Base-by-base conservation (phyloP, 2,113 vertebrate genomes). In the Tenrec ecaudatus region DNA sequence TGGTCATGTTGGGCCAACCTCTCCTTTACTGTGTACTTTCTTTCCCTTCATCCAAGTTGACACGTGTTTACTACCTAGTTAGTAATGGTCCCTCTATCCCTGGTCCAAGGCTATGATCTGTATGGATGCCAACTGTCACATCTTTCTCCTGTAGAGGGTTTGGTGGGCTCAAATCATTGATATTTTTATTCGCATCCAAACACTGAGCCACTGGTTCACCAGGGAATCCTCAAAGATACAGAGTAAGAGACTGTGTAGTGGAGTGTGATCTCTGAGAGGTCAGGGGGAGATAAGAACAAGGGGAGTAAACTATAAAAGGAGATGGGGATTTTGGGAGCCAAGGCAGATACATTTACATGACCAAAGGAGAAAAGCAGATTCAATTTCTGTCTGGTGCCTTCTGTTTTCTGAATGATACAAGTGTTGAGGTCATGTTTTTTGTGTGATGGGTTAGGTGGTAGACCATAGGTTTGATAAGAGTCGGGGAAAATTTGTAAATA, bases 351-450 rank as follows among this genome's bases (percentile, higher is more conserved):
- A 4, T 82, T 40, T 89, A 27, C 40, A 69, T 81, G 11, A 64
- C 90, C 36, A 31, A 2, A 47, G 15, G 29, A 76, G 2, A 14
- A 58, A 92, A 82, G 43, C 2, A 58, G 19, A 60, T 27, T 66
- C 68, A 57, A 33, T 64, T 92, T 92, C 82, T 90, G 47, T 25
- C n/a, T 71, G 20, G 5, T 78, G 11, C 10, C 8, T 92, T 81
- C 81, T 27, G 16, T 79, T 77, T 94, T 86, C 85, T 91, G 33
- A 81, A 71, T 81, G 16, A 90, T 47, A 3, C 2, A 82, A 88
- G 16, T 76, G 27, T 75, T 68, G 29, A 73, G 6, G 27, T 73
- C 22, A 58, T 66, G 10, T 31, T 25, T 78, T 71, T 73, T 60
- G 40, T 40, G 12, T 43, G 23, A 43, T 43, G 75, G 47, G 19